These are phyloP conservation scores for Myiotriccus ornatus DNA, from an alignment of 2,797 vertebrate genomes.

Conservation along the genomic window DNA sequence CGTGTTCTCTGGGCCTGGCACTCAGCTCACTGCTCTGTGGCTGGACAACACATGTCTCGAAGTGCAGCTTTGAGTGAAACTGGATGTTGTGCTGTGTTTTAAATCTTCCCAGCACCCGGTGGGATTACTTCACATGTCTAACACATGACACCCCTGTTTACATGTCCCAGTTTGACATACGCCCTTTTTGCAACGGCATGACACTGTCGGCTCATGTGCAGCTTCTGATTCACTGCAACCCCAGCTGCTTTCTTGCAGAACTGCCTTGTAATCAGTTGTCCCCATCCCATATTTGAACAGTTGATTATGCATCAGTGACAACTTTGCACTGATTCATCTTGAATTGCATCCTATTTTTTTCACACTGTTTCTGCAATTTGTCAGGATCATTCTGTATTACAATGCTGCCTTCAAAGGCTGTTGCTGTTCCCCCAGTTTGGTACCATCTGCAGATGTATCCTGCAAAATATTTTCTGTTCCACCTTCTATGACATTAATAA, in stretches of 20 bases:
- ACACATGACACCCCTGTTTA: not conserved
- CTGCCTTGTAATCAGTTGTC: constrained; percentile 63
- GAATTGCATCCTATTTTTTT: constrained; percentile 63
- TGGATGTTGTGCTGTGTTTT: not conserved
- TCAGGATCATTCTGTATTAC: constrained; percentile 42
- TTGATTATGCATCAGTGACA: constrained; percentile 63
- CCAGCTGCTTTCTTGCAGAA: constrained; percentile 57
- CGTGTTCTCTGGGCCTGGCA: not conserved
- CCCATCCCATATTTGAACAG: constrained; percentile 60
- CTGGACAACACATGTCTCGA: not conserved
- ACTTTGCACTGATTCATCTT: constrained; percentile 66
- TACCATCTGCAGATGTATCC: constrained; percentile 30
- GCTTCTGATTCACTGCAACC: constrained; percentile 47
- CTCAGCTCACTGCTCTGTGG: not conserved
- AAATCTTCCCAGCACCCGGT: not conserved
- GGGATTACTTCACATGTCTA: constrained; percentile 30
- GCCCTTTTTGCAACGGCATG: constrained; percentile 14
- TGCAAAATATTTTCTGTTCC: not conserved
- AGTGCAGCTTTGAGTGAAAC: not conserved
- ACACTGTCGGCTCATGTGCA: constrained; percentile 13
- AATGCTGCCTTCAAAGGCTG: constrained; percentile 27
- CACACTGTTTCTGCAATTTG: constrained; percentile 40
- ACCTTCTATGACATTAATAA: not conserved
- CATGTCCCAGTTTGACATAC: constrained; percentile 43
- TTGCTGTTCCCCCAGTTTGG: not conserved